Conservation (phyloP, 2,113 vertebrate species). For the Leptocoma aspasia region DNA sequence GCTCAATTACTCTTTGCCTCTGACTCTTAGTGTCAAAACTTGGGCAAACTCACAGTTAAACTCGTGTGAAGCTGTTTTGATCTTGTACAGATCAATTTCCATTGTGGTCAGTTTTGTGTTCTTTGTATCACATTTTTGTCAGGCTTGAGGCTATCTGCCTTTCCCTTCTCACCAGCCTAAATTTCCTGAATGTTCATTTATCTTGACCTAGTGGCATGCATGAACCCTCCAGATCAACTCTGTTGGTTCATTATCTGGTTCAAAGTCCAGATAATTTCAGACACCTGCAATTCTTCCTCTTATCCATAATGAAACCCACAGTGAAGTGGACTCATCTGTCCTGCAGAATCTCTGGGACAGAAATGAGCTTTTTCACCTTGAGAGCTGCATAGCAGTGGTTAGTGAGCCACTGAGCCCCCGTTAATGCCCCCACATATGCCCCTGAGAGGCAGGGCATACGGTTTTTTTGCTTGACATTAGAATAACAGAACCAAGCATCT, state of each 20-base stretch:
- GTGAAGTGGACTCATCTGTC: neutral
- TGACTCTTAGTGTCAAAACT: neutral
- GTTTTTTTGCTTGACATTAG: neutral
- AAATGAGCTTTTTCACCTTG: neutral
- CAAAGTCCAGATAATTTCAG: neutral
- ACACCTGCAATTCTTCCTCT: neutral
- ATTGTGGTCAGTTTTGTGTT: neutral
- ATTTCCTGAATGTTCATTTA: neutral
- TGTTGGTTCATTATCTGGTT: neutral
- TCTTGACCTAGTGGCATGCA: neutral
- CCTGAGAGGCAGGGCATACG: neutral
- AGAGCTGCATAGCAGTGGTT: neutral
- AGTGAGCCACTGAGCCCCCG: neutral
- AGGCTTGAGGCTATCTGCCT: neutral
- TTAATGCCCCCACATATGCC: neutral
- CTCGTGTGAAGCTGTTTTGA: neutral
- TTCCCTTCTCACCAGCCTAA: neutral
- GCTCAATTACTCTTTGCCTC: neutral
- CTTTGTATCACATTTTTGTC: neutral
- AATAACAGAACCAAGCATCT: neutral
- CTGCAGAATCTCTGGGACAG: neutral
- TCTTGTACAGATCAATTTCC: neutral
- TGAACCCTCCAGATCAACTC: neutral
- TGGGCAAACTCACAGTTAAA: neutral
- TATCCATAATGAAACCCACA: neutral